Evolutionary conservation across 2,797 vertebrate species (phyloP), one percentile per base, ranked within the genome.

Genomic region (Pteropus rufus): DNA sequence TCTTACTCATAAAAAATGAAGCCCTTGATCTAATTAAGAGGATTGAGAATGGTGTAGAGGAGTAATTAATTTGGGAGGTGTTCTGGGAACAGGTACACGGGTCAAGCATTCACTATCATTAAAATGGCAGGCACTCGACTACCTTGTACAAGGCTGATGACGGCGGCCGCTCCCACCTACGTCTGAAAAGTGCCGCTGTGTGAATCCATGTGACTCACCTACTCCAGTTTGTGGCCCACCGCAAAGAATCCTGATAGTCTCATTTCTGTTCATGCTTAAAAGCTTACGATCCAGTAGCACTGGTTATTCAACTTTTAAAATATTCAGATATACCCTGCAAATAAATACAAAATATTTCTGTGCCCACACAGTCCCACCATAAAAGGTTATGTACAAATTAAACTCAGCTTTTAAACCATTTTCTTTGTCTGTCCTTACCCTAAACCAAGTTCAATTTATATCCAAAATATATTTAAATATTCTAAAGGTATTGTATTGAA

Each of bases 401-500:
- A 90, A 89, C 79, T 65, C 19, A 36, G 29, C 58, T 92, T 92
- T 91, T 62, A 54, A 90, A 72, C 69, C 60, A 90, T 46, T 86
- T 88, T 65, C 62, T 93, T 62, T 82, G 46, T 97, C 91, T 94
- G 36, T 44, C 83, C 44, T 93, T 67, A 36, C 41, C 60, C 88
- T 92, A 93, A 73, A 82, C 64, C 8, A 72, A 64, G 29, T 93
- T 93, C 85, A 92, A 76, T 83, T 93, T 93, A 91, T 93, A 96
- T 77, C 79, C 86, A 97, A 98, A 97, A 96, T 97, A 95, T 62
- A 96, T 69, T 91, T 84, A 92, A 96, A 93, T 94, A 95, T 96
- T 93, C 86, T 88, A 95, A 94, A 91, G 80, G 89, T 89, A 76
- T 73, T 58, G 8, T 56, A 69, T n/a, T 0, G 1, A 75, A 92